These are phyloP conservation scores for Cyaniris semiargus DNA, from an alignment of 2,888 invertebrate species.

Conservation along the genomic window DNA sequence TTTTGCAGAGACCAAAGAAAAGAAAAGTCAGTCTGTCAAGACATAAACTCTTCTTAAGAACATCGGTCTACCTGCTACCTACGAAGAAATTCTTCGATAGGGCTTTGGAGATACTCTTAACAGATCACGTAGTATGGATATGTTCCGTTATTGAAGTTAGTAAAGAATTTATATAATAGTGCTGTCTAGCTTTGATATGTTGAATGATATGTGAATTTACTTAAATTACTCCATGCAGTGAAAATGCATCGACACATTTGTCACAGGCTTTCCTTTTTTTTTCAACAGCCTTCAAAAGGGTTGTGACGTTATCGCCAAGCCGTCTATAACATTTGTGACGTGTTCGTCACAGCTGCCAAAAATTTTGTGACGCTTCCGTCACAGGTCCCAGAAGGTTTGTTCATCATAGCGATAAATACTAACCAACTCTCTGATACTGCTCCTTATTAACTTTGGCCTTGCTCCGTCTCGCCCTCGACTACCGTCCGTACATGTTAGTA, in stretches of 20 bases:
- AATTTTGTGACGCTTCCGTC: not conserved
- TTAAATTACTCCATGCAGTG: conserved; percentile 11
- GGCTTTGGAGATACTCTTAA: no score
- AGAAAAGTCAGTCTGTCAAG: no score
- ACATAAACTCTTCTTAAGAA: no score
- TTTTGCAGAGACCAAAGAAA: no score
- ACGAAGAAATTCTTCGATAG: no score
- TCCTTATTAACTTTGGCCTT: conserved; percentile 65
- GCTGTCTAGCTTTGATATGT: not conserved
- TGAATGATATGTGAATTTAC: not conserved
- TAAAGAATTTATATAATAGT: not conserved
- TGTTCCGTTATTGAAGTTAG: no score
- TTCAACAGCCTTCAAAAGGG: no score
- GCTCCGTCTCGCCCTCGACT: conserved; percentile 52
- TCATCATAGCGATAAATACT: conserved; percentile 57
- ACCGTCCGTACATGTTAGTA: conserved; percentile 48
- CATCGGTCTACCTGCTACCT: no score
- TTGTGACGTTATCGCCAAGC: no score
- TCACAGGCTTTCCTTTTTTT: not conserved
- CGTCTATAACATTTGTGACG: not conserved
- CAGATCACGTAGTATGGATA: no score
- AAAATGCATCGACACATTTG: not conserved
- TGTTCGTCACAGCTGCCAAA: not conserved
- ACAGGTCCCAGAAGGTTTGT: not conserved
- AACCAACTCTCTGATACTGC: conserved; percentile 79